A percentile compares a stretch with the other conserved stretches of the same genome.
Conservation (phyloP, 2,113 vertebrate genomes). For the Beaufortia kweichowensis region DNA sequence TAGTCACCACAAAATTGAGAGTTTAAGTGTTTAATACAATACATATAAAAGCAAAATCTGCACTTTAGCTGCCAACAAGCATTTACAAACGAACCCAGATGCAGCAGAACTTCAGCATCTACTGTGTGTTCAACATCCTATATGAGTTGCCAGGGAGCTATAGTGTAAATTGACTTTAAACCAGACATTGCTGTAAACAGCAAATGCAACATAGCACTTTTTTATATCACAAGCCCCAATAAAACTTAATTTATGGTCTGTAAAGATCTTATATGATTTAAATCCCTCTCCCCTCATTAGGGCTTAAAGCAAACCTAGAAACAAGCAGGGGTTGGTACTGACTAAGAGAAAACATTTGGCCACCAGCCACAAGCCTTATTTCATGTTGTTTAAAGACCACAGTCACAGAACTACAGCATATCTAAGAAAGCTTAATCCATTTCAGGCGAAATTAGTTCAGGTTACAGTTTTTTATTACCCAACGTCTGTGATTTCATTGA, state of each 20-base stretch:
- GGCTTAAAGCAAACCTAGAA: background rate
- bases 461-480: too few relatives aligned
- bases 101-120: background rate
- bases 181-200: background rate
- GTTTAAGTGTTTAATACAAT: background rate
- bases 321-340: slow-evolving; percentile 23
- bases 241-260: background rate
- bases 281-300: background rate
- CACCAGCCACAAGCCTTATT: background rate
- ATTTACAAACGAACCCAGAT: background rate
- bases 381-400: slow-evolving; percentile 4
- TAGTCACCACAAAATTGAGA: background rate
- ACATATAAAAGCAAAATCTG: background rate
- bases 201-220: background rate
- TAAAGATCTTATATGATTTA: slow-evolving; percentile 15
- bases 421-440: too few relatives aligned
- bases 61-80: background rate
- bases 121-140: too few relatives aligned
- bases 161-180: background rate
- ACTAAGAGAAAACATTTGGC: slow-evolving; percentile 12
- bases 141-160: background rate
- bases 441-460: too few relatives aligned
- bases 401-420: background rate
- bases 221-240: background rate
- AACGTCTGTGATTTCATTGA: too few relatives aligned